A percentile compares a stretch with the other conserved stretches of the same genome.
Evolutionary conservation across 2,797 vertebrate species (phyloP).

Genomic region (Potorous gilbertii): DNA sequence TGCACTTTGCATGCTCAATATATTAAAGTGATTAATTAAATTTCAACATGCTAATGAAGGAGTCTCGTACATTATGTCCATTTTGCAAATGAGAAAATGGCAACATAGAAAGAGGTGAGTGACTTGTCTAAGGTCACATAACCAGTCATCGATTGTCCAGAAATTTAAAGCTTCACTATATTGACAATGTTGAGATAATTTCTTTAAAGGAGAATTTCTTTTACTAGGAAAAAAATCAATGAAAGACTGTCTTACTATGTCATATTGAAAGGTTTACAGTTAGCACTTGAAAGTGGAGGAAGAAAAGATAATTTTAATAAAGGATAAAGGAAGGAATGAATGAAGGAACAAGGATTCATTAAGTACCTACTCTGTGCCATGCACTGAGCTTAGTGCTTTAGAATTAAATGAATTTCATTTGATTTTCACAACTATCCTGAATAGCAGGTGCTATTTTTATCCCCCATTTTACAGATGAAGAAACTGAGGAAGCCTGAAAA

Average conservation of each 20-base stretch:
- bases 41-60: neutral
- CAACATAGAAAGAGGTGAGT: neutral
- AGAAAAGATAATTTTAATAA: neutral
- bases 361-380: neutral
- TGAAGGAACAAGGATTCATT: neutral
- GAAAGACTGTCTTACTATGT: neutral
- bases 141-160: slow-evolving; percentile 24
- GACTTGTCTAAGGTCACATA: neutral
- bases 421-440: neutral
- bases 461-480: neutral
- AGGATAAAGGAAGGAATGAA: neutral
- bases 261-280: neutral
- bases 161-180: neutral
- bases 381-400: neutral
- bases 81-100: slow-evolving; percentile 53
- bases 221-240: neutral
- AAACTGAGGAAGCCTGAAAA: neutral
- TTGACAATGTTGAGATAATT: neutral
- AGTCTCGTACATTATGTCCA: neutral
- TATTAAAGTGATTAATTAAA: slow-evolving; percentile 60
- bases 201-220: slow-evolving; percentile 1
- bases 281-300: neutral
- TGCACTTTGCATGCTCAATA: slow-evolving; percentile 25
- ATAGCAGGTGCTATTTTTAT: neutral
- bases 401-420: neutral